Evolutionary conservation across 2,888 invertebrate species (phyloP).

Genomic region (Agriopis aurantiaria): DNA sequence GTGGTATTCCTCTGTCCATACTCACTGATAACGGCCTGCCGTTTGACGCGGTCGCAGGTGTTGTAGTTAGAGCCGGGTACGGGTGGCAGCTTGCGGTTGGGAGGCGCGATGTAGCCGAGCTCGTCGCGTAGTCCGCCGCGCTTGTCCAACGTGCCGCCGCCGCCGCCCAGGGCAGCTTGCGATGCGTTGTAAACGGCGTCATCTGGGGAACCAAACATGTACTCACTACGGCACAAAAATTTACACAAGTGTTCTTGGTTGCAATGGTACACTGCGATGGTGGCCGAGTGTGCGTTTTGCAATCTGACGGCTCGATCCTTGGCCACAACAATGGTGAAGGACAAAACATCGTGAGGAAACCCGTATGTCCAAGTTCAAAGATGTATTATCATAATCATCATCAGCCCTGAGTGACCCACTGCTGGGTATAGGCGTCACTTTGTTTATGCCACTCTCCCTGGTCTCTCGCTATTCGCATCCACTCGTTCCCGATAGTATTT

Average conservation of each 20-base stretch:
- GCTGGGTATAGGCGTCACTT: no score
- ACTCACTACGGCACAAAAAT: background rate
- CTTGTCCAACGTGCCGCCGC: slow-evolving; percentile 92
- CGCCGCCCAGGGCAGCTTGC: slow-evolving; percentile 88
- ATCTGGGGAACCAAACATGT: slow-evolving; percentile 82
- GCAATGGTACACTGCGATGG: no score
- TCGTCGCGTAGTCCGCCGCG: slow-evolving; percentile 94
- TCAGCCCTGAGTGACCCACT: no score
- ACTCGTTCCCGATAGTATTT: no score
- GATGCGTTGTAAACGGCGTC: slow-evolving; percentile 97
- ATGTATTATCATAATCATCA: no score
- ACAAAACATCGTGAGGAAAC: no score
- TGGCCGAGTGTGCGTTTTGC: no score
- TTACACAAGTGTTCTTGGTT: background rate
- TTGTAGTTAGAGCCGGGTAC: slow-evolving; percentile 97
- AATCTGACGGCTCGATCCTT: no score
- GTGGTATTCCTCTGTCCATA: slow-evolving; percentile 51
- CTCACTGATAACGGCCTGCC: slow-evolving; percentile 97
- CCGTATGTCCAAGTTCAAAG: no score
- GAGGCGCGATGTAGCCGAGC: slow-evolving; percentile 96
- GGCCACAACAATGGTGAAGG: no score
- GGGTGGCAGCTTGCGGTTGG: slow-evolving; percentile 96
- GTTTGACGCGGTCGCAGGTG: slow-evolving; percentile 97
- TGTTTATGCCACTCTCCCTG: no score
- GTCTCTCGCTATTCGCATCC: no score